These are phyloP conservation scores for Lophochroa leadbeateri DNA, from an alignment of 2,113 vertebrate species.

Conservation along the genomic window DNA sequence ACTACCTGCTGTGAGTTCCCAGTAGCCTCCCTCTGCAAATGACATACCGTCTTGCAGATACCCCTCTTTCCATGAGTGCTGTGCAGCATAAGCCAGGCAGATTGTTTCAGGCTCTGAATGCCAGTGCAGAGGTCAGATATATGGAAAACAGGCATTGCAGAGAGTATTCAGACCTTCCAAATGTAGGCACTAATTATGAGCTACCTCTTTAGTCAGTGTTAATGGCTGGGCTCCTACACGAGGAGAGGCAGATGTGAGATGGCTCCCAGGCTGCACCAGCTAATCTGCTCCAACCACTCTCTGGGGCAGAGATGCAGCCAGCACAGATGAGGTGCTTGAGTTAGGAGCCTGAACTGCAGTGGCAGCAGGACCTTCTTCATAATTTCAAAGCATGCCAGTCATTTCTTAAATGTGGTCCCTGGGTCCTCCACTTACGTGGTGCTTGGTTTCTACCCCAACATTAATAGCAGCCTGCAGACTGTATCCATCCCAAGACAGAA, in stretches of 20 bases:
- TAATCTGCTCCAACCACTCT: accelerated
- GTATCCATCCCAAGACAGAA: background rate
- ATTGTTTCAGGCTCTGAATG: background rate
- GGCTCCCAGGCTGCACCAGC: accelerated
- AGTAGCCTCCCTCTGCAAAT: background rate
- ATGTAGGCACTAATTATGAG: background rate
- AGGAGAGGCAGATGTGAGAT: background rate
- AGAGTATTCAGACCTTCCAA: background rate
- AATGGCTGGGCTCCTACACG: background rate
- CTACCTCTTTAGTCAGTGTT: background rate
- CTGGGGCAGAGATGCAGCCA: accelerated
- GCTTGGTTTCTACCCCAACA: background rate
- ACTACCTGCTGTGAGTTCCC: background rate
- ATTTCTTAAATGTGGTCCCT: background rate
- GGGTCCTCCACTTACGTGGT: background rate
- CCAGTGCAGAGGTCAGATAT: background rate
- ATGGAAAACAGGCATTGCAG: background rate
- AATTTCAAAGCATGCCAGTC: background rate
- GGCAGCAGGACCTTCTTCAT: background rate
- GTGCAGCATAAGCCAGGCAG: background rate
- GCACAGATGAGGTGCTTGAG: background rate
- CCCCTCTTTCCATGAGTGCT: background rate
- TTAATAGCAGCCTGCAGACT: background rate
- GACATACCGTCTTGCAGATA: background rate
- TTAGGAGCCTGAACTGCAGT: no score